Base-by-base conservation (phyloP, 2,888 invertebrate genomes). In the Orchesellides sinensis region DNA sequence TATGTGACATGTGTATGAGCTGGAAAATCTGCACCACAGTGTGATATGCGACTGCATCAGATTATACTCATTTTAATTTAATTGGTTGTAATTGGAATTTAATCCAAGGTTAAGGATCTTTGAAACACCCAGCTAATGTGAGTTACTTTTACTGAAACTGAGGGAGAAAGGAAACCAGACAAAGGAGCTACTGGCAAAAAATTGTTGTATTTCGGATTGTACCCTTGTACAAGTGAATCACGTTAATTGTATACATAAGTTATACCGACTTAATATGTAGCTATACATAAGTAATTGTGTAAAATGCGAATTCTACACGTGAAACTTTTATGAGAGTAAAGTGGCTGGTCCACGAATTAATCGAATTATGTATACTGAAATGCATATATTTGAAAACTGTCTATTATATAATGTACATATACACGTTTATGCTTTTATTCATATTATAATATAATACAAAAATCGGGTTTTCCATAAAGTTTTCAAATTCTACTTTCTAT, bases 41-140 rank as follows among this genome's bases (percentile, higher is more conserved):
- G 68, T 68, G 68, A 68, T 68, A 68, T 29, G 68, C 27, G 68
- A 68, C 68, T 68, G 68, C 68, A 68, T 68, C 19, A 65, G 52
- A 12, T 49, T 65, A 19, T 49, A n/a, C 27, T 59, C 27, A 59
- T 59, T 29, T 54, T 54, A 23, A 25, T 10, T 10, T n/a, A n/a
- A n/a, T n/a, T n/a, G n/a, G n/a, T n/a, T n/a, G n/a, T n/a, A n/a
- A n/a, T n/a, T n/a, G n/a, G n/a, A n/a, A n/a, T n/a, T n/a, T n/a
- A n/a, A n/a, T n/a, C n/a, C n/a, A n/a, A n/a, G n/a, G n/a, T n/a
- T n/a, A n/a, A n/a, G n/a, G n/a, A n/a, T n/a, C n/a, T n/a, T n/a
- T n/a, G n/a, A n/a, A n/a, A n/a, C n/a, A n/a, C n/a, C n/a, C n/a
- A n/a, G n/a, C n/a, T n/a, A n/a, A n/a, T n/a, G n/a, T n/a, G n/a